Percentiles rank a stretch among this genome's conserved stretches.
phyloP scores from a whole-genome alignment of 2,797 vertebrate species.

The Propithecus perrieri region DNA sequence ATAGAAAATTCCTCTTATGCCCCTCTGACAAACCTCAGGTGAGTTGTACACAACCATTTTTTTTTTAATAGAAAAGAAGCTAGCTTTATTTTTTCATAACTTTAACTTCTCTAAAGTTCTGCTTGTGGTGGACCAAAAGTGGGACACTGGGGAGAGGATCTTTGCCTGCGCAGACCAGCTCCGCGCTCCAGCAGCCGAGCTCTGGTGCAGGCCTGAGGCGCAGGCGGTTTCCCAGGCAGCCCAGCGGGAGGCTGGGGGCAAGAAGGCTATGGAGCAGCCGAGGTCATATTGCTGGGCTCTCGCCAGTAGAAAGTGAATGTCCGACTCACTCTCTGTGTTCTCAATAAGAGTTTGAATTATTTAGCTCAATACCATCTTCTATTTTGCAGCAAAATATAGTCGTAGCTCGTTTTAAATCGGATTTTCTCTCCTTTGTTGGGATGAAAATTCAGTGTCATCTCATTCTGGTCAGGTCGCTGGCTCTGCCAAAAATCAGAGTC shows the following conservation, averaged over 20 bases:
- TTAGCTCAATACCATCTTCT: neutral
- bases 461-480: neutral
- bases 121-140: neutral
- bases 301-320: neutral
- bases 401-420: neutral
- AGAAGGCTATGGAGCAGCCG: neutral
- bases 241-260: neutral
- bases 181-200: neutral
- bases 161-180: too few relatives aligned
- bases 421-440: neutral
- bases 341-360: conserved; percentile 6
- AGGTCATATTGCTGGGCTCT: neutral
- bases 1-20: too few relatives aligned
- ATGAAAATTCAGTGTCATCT: neutral
- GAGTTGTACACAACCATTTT: too few relatives aligned
- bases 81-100: neutral
- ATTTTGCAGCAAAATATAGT: neutral
- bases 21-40: neutral
- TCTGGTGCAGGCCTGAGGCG: too few relatives aligned
- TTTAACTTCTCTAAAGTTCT: neutral
- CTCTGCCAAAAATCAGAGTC: neutral
- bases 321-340: neutral
- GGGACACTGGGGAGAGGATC: neutral
- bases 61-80: neutral
- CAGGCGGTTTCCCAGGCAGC: neutral